phyloP scores from a whole-genome alignment of 2,888 invertebrate species.

The Perithous albicinctus region DNA sequence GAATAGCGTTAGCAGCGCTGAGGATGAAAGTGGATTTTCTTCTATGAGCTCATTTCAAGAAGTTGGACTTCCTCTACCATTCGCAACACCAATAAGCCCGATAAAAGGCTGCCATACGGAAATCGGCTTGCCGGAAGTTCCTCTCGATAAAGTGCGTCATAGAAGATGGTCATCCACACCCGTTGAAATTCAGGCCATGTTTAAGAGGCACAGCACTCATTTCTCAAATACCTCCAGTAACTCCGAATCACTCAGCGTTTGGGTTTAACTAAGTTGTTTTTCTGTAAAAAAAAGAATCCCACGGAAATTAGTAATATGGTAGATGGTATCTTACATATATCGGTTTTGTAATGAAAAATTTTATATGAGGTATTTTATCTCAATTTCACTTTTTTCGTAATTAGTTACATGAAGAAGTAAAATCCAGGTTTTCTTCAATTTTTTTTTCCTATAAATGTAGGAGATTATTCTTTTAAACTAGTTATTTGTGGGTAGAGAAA shows the following conservation, averaged over 20 bases:
- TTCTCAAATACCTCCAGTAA: constrained; percentile 75
- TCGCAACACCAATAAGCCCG: constrained; percentile 68
- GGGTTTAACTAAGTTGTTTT: no score
- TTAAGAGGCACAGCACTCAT: constrained; percentile 79
- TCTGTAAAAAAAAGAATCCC: no score
- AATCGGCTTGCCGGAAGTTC: constrained; percentile 81
- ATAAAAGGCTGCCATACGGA: constrained; percentile 82
- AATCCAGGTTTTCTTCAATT: no score
- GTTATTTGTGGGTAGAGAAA: no score
- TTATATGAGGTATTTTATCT: no score
- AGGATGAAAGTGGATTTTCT: constrained; percentile 94
- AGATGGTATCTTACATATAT: no score
- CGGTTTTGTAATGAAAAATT: no score
- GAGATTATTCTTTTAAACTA: no score
- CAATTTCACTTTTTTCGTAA: no score
- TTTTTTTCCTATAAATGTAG: no score
- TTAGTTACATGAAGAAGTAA: no score
- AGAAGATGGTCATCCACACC: constrained; percentile 83
- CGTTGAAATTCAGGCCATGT: constrained; percentile 79
- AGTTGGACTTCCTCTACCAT: constrained; percentile 88
- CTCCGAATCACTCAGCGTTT: constrained; percentile 81
- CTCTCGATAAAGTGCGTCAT: constrained; percentile 78
- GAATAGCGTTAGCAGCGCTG: constrained; percentile 84
- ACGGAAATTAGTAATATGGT: no score
- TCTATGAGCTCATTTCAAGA: constrained; percentile 95